These are phyloP conservation scores for Zygothrica quintamaculata DNA, from an alignment of 2,888 invertebrate genomes.

Conservation along the genomic window DNA sequence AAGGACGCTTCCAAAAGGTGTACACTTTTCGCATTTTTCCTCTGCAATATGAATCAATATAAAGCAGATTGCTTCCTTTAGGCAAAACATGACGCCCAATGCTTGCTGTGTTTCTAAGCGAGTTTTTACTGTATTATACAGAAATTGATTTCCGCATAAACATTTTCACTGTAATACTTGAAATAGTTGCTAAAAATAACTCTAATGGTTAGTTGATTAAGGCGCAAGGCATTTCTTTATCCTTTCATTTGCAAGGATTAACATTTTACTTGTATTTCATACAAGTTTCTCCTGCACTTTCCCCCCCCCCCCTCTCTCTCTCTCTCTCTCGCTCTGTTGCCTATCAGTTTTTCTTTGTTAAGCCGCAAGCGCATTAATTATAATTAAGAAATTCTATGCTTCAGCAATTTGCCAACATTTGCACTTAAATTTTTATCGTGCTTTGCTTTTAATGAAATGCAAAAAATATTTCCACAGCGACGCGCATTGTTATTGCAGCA, in stretches of 20 bases:
- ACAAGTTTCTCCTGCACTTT: slow-evolving; percentile 30
- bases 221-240: too few species aligned
- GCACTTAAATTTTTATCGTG: slow-evolving; percentile 46
- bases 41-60: too few species aligned
- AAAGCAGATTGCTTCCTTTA: too few species aligned
- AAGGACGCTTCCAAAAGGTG: too few species aligned
- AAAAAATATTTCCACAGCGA: slow-evolving; percentile 45
- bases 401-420: slow-evolving; percentile 66
- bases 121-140: too few species aligned
- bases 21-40: too few species aligned
- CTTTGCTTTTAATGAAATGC: slow-evolving; percentile 49
- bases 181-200: slow-evolving; percentile 7
- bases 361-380: slow-evolving; percentile 43
- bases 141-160: too few species aligned
- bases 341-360: slow-evolving; percentile 18
- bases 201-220: slow-evolving; percentile 26
- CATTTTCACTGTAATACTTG: too few species aligned
- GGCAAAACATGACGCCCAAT: too few species aligned
- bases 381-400: slow-evolving; percentile 62
- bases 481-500: slow-evolving; percentile 32
- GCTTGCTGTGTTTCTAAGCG: too few species aligned
- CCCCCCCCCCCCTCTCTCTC: neutral
- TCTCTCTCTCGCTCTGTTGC: neutral
- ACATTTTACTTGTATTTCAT: too few species aligned
- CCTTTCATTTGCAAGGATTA: too few species aligned